These are phyloP conservation scores for Eupithecia abbreviata DNA, from an alignment of 2,888 invertebrate genomes.

Conservation along the genomic window DNA sequence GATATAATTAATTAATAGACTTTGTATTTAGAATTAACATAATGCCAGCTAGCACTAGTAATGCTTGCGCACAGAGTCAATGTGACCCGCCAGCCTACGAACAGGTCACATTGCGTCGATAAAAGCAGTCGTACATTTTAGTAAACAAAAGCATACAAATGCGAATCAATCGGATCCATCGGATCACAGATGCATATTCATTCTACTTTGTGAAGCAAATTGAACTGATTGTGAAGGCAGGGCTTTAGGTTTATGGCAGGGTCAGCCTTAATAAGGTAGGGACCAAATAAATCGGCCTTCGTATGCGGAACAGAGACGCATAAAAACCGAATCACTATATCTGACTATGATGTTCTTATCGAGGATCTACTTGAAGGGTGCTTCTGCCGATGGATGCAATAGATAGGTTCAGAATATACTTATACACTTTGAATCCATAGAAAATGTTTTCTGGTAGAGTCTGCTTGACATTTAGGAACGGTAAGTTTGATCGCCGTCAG, in stretches of 20 bases:
- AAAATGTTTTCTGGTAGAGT: background rate
- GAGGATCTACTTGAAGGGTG: background rate
- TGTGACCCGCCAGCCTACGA: conserved; percentile 10
- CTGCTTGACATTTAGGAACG: background rate
- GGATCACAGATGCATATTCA: conserved; percentile 41
- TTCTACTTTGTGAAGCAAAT: conserved; percentile 42
- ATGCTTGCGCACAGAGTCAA: background rate
- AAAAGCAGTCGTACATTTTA: conserved; percentile 19
- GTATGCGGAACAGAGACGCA: background rate
- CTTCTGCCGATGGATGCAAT: background rate
- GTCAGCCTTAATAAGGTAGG: conserved; percentile 23
- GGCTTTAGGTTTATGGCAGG: conserved; percentile 20
- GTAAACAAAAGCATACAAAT: conserved; percentile 34
- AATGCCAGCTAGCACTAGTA: background rate
- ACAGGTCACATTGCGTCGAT: background rate
- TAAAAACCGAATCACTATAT: background rate
- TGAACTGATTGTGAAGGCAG: conserved; percentile 30
- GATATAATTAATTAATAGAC: background rate
- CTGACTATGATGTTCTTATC: background rate
- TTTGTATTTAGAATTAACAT: conserved; percentile 3
- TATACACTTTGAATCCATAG: background rate
- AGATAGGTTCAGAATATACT: background rate
- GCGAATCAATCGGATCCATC: conserved; percentile 32
- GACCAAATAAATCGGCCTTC: conserved; percentile 10
- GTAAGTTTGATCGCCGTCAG: background rate